These are phyloP conservation scores for Tuberolachnus salignus DNA, from an alignment of 2,888 invertebrate species.

Conservation along the genomic window DNA sequence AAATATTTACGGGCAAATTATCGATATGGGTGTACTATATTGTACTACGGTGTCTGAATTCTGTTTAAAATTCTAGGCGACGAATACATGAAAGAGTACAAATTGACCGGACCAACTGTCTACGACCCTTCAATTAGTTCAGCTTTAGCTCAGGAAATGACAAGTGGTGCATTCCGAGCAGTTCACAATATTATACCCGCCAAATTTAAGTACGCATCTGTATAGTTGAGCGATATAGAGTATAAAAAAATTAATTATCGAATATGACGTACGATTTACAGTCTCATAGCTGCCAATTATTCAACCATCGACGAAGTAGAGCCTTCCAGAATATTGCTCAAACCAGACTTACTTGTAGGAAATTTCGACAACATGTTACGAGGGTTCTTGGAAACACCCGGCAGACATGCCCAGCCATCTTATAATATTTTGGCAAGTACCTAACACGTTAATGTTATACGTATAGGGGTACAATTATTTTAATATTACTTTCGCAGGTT, in stretches of 20 bases:
- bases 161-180: constrained; percentile 40
- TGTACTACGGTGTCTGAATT: neutral
- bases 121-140: constrained; percentile 38
- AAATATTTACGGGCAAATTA: too few relatives aligned
- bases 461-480: neutral
- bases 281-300: constrained; percentile 30
- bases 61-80: constrained; percentile 9
- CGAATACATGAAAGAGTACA: constrained; percentile 36
- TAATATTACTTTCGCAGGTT: neutral
- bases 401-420: constrained; percentile 25
- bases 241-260: neutral
- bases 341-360: constrained; percentile 36
- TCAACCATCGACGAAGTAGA: constrained; percentile 23
- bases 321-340: constrained; percentile 16
- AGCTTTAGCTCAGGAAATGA: constrained; percentile 42
- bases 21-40: too few relatives aligned
- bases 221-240: too few relatives aligned
- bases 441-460: too few relatives aligned
- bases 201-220: constrained; percentile 37
- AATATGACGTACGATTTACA: neutral
- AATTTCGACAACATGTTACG: constrained; percentile 40
- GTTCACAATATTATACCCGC: constrained; percentile 49
- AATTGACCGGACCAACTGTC: neutral
- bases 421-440: constrained; percentile 29
- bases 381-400: constrained; percentile 40